These are phyloP conservation scores for Thereva nobilitata DNA, from an alignment of 2,888 invertebrate genomes.

Conservation along the genomic window DNA sequence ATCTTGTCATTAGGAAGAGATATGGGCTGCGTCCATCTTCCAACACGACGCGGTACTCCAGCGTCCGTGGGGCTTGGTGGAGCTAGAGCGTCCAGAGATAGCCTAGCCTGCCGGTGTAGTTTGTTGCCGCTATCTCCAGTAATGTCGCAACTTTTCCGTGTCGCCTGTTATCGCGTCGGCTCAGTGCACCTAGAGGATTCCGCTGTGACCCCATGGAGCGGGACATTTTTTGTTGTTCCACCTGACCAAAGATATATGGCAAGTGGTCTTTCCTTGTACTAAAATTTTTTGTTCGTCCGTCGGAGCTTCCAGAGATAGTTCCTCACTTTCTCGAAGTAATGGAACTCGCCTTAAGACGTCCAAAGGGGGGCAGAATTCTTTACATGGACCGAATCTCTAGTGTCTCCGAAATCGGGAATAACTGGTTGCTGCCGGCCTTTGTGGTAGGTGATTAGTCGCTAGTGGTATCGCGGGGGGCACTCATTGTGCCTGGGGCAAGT, in stretches of 20 bases:
- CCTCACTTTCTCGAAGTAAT: no score
- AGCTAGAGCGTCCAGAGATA: neutral
- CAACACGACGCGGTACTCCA: neutral
- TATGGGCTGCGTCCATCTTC: slow-evolving; percentile 28
- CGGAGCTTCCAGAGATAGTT: no score
- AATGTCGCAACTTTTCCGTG: slow-evolving; percentile 10
- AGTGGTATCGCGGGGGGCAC: no score
- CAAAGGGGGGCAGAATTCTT: no score
- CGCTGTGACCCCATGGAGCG: slow-evolving; percentile 28
- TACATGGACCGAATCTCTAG: no score
- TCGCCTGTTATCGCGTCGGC: slow-evolving; percentile 12
- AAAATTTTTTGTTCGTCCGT: neutral
- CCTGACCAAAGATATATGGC: slow-evolving; percentile 23
- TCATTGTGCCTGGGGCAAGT: no score
- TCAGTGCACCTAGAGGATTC: slow-evolving; percentile 10
- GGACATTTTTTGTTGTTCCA: slow-evolving; percentile 16
- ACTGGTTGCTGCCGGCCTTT: no score
- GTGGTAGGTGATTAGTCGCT: no score
- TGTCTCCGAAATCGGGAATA: no score
- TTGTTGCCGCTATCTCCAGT: neutral
- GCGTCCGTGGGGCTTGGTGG: slow-evolving; percentile 5
- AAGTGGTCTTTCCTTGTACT: neutral
- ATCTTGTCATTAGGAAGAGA: slow-evolving; percentile 29
- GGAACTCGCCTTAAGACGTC: no score
- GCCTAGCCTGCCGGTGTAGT: slow-evolving; percentile 12